These are phyloP conservation scores for Poecilia velifera DNA, from an alignment of 2,797 vertebrate species.

Conservation along the genomic window DNA sequence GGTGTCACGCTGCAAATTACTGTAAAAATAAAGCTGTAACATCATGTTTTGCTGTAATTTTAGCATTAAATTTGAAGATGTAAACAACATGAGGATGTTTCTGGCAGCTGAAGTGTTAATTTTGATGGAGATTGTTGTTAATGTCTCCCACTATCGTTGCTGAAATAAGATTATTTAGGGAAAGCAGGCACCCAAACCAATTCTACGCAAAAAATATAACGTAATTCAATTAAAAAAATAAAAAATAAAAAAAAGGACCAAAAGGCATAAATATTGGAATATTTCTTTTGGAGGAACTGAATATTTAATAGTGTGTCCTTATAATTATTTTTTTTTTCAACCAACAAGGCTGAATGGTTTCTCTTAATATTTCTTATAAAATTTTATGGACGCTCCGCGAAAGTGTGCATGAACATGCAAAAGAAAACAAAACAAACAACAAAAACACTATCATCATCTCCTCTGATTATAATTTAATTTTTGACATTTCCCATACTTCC, in stretches of 20 bases:
- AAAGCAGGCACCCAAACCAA: background rate
- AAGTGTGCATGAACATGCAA: conserved; percentile 11
- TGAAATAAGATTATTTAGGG: background rate
- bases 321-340: background rate
- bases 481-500: conserved; percentile 59
- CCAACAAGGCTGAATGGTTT: background rate
- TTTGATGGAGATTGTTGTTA: background rate
- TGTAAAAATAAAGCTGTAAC: background rate
- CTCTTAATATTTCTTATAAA: background rate
- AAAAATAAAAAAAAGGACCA: too few relatives aligned
- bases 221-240: background rate
- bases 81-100: background rate
- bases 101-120: background rate
- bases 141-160: background rate
- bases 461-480: conserved; percentile 61
- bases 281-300: background rate
- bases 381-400: conserved; percentile 1
- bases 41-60: background rate
- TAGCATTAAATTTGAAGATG: background rate
- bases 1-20: background rate
- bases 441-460: conserved; percentile 21
- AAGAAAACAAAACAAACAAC: background rate
- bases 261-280: conserved; percentile 1
- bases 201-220: background rate
- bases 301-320: background rate